Percentiles rank a stretch among this genome's conserved stretches.
phyloP scores from a whole-genome alignment of 2,113 vertebrate genomes.

The Centropus bengalensis region DNA sequence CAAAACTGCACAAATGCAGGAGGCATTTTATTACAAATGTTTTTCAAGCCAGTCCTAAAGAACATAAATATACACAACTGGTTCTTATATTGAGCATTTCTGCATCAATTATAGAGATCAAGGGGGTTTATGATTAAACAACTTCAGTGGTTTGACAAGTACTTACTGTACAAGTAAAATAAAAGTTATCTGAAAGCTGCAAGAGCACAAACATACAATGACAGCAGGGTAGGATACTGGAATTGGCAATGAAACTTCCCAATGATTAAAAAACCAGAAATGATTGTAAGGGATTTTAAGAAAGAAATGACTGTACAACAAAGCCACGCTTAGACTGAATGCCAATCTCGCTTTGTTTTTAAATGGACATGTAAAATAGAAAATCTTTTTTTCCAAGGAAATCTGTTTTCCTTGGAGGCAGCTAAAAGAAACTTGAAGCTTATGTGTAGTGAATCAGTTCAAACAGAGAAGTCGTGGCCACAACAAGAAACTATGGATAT shows the following conservation, averaged over 20 bases:
- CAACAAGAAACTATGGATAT: neutral
- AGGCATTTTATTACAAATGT: neutral
- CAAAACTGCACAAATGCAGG: neutral
- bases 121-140: neutral
- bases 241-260: neutral
- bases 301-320: neutral
- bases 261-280: neutral
- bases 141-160: constrained; percentile 27
- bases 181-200: constrained; percentile 15
- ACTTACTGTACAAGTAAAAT: constrained; percentile 58
- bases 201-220: neutral
- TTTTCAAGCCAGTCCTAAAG: neutral
- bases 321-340: neutral
- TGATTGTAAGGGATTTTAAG: neutral
- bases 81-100: constrained; percentile 1
- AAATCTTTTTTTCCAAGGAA: neutral
- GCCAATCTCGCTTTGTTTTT: neutral
- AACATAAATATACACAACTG: constrained; percentile 8
- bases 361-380: neutral
- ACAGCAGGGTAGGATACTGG: neutral
- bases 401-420: neutral
- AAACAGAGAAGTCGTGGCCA: neutral
- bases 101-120: constrained; percentile 56
- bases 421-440: neutral
- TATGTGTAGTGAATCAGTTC: neutral